phyloP scores from a whole-genome alignment of 2,113 vertebrate species.

The Paradisaea rubra region DNA sequence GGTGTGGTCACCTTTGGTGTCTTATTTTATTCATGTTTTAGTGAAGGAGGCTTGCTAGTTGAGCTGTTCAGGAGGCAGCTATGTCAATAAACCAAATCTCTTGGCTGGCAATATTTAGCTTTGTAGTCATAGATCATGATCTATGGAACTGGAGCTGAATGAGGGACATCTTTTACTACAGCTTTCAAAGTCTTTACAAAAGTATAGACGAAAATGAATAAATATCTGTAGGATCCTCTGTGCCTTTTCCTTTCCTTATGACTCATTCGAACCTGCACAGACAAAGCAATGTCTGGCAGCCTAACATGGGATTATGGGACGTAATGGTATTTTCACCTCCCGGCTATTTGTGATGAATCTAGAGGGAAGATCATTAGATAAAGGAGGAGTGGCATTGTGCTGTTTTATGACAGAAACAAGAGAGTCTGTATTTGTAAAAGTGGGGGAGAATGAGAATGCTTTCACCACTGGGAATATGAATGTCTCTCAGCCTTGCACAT shows the following conservation, averaged over 20 bases:
- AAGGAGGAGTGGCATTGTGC: not conserved
- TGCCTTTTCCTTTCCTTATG: not conserved
- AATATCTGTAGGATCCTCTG: not conserved
- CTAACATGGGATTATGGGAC: not conserved
- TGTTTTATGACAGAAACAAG: not conserved
- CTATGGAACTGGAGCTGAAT: not conserved
- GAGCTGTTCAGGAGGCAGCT: not conserved
- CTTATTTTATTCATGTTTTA: not conserved
- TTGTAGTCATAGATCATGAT: not conserved
- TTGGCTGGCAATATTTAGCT: not conserved
- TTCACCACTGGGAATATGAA: not conserved
- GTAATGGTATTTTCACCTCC: not conserved
- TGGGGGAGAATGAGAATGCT: not conserved
- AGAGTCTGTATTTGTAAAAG: not conserved
- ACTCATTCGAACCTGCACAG: not conserved
- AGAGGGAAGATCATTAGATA: not conserved
- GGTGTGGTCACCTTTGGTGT: not conserved
- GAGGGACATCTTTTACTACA: not conserved
- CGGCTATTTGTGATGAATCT: not conserved
- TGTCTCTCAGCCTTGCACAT: not conserved
- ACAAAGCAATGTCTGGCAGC: not conserved
- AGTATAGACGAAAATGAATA: not conserved
- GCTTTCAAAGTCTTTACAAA: not conserved
- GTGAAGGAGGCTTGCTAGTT: not conserved
- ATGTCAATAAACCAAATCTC: not conserved